A percentile compares a stretch with the other conserved stretches of the same genome.
phyloP scores from a whole-genome alignment of 2,888 invertebrate species.

The Thymelicus sylvestris region DNA sequence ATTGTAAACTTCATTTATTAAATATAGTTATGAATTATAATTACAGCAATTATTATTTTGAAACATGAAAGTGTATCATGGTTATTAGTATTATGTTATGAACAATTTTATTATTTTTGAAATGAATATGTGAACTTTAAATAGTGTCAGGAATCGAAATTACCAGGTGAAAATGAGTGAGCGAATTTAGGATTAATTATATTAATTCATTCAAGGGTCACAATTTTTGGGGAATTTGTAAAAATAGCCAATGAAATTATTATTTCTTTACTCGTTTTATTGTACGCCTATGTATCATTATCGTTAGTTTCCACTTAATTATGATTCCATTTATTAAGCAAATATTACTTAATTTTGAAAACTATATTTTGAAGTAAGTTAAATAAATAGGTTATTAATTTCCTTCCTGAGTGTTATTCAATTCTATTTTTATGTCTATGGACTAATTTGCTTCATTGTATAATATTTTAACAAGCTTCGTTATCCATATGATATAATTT shows the following conservation, averaged over 20 bases:
- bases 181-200: conserved; percentile 11
- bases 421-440: too few species aligned
- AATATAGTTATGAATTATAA: conserved; percentile 2
- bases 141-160: conserved; percentile 24
- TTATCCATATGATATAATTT: neutral
- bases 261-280: too few species aligned
- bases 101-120: conserved; percentile 32
- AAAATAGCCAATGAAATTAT: neutral
- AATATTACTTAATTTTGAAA: too few species aligned
- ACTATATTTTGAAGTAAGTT: too few species aligned
- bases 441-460: too few species aligned
- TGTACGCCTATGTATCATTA: too few species aligned
- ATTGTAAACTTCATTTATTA: neutral
- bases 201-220: conserved; percentile 1
- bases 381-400: too few species aligned
- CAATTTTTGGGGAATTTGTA: conserved; percentile 5
- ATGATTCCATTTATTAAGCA: too few species aligned
- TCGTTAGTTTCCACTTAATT: too few species aligned
- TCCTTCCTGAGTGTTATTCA: too few species aligned
- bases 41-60: neutral
- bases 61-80: conserved; percentile 1
- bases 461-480: too few species aligned
- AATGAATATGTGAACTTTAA: conserved; percentile 3
- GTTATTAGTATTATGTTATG: conserved; percentile 16
- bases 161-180: conserved; percentile 28